Percentiles rank a stretch among this genome's conserved stretches.
Conservation (phyloP, 2,113 vertebrate species). For the Alectura lathami region DNA sequence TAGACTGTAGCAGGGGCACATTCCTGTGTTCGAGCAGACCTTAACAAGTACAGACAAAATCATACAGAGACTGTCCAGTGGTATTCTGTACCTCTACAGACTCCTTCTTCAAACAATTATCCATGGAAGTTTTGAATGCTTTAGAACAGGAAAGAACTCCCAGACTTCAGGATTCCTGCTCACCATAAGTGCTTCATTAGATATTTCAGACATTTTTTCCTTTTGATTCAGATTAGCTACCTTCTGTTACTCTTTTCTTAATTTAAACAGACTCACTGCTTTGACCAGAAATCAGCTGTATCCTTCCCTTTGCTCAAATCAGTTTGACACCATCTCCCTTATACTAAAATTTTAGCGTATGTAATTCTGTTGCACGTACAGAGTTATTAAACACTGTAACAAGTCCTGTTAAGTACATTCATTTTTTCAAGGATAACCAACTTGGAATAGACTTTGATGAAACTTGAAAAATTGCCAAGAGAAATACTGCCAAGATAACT, state of each 20-base stretch:
- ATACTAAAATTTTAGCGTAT: not conserved
- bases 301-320: conserved; percentile 39
- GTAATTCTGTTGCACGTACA: conserved; percentile 41
- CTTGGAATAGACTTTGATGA: conserved; percentile 35
- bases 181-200: not conserved
- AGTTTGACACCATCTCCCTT: conserved; percentile 17
- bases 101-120: not conserved
- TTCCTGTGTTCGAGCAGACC: not conserved
- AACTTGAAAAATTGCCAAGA: conserved; percentile 44
- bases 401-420: conserved; percentile 54
- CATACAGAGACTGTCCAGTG: not conserved
- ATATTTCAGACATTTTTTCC: not conserved
- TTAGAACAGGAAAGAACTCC: not conserved
- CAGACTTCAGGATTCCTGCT: not conserved
- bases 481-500: conserved; percentile 52
- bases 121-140: not conserved
- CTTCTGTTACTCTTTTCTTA: not conserved
- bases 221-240: not conserved
- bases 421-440: conserved; percentile 52
- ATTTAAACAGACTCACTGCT: not conserved
- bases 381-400: conserved; percentile 45
- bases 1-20: fast-evolving
- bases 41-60: not conserved
- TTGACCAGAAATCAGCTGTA: not conserved
- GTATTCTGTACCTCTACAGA: not conserved